Conservation (phyloP, 2,113 vertebrate species). For the Hypocryptadius cinnamomeus region DNA sequence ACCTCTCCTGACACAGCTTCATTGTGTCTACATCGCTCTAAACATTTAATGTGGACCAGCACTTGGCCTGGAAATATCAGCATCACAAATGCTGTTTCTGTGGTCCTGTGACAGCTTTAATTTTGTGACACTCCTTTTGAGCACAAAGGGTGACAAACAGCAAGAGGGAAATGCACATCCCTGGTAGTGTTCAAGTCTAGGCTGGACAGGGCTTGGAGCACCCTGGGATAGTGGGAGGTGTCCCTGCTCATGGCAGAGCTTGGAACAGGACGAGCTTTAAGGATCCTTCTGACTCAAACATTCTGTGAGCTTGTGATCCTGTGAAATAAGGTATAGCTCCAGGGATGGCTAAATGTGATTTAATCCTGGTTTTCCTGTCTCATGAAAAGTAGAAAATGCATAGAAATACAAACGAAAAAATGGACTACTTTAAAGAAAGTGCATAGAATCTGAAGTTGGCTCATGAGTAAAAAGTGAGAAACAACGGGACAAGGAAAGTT, state of each 20-base stretch:
- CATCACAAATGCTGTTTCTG: neutral
- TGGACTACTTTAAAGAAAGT: neutral
- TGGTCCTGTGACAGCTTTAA: neutral
- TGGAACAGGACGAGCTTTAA: neutral
- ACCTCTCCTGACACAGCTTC: neutral
- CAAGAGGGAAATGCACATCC: neutral
- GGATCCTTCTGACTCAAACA: neutral
- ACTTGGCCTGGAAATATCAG: neutral
- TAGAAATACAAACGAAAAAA: neutral
- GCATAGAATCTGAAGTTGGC: neutral
- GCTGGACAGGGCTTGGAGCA: neutral
- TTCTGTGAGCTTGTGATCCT: neutral
- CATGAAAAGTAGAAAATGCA: neutral
- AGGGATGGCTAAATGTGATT: neutral
- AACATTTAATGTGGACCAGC: neutral
- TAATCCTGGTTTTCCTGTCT: neutral
- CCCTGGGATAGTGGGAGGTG: neutral
- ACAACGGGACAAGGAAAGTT: neutral
- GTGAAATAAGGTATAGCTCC: neutral
- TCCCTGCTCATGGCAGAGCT: neutral
- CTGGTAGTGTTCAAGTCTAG: neutral
- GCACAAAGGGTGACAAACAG: neutral
- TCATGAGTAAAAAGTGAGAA: neutral
- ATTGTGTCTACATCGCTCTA: neutral
- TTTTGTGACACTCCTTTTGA: neutral